phyloP scores from a whole-genome alignment of 2,113 vertebrate species.

The Poeciliopsis turrubarensis region DNA sequence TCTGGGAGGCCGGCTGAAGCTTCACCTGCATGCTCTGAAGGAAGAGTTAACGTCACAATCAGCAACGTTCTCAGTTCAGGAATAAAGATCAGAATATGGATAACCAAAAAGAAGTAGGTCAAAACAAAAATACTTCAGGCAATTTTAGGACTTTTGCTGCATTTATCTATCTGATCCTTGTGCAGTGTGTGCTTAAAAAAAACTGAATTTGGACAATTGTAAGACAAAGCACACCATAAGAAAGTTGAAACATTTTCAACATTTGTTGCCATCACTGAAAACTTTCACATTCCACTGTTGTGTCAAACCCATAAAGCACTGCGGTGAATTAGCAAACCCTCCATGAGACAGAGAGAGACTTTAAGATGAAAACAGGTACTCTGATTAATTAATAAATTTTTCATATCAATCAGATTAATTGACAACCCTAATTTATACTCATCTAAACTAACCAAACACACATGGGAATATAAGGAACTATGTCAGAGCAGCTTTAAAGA shows the following conservation, averaged over 20 bases:
- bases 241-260: no score
- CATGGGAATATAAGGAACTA: neutral
- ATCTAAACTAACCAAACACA: no score
- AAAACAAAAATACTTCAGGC: neutral
- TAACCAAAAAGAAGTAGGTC: neutral
- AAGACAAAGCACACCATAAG: neutral
- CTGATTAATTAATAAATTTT: no score
- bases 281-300: no score
- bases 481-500: neutral
- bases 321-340: no score
- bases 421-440: no score
- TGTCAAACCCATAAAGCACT: no score
- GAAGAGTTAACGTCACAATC: neutral
- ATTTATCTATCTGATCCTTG: neutral
- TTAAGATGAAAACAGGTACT: no score
- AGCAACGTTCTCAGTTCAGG: neutral
- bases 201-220: neutral
- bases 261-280: no score
- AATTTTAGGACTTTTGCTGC: neutral
- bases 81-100: neutral
- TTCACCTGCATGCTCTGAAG: conserved; percentile 85
- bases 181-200: neutral
- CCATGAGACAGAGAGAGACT: no score
- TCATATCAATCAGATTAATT: no score
- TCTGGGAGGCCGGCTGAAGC: conserved; percentile 84